Base-by-base conservation (phyloP, 2,113 vertebrate species). In the Pelusios castaneus region DNA sequence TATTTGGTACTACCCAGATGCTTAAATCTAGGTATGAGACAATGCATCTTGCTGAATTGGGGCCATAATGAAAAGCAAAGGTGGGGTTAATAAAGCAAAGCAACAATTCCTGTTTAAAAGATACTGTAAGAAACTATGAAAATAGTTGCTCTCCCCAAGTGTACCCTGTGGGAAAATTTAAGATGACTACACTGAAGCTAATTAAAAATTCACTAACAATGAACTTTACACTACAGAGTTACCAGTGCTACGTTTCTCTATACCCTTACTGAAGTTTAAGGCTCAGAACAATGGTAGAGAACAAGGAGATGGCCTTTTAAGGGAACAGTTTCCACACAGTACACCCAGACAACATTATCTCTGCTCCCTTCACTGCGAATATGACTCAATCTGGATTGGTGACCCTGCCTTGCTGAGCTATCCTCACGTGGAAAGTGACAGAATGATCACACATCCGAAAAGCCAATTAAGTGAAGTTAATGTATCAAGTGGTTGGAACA, bases 31-130 rank as follows among this genome's bases (percentile, higher is more conserved):
- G 85, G 76, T 22, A 25, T 34, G 67, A 55, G 85, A 93, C 87
- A 86, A 95, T 80, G 81, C 24, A 84, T 45, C 84, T 91, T 96
- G 55, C 63, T 85, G 51, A 87, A 84, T 1, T 47, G 73, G 77
- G 75, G 12, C 84, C 27, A 54, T 76, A 54, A 56, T 21, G 51
- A 41, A 89, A 52, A 92, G 79, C 27, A 56, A 2, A 29, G 27
- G 22, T 19, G 29, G 22, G 31, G 75, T 10, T 49, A 25, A 38
- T 13, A 63, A 34, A 31, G 10, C 27, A n/a, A 80, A 49, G 3
- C 12, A 56, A 41, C 52, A 45, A 56, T 63, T 75, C 85, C 9
- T 3, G 4, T 14, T 83, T 82, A 70, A 88, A 91, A 91, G 27
- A 87, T n/a, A 67, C 31, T 67, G 3, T n/a, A 91, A 60, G 51